Evolutionary conservation across 2,888 invertebrate species (phyloP).

Genomic region (Gonocerus acuteangulatus): DNA sequence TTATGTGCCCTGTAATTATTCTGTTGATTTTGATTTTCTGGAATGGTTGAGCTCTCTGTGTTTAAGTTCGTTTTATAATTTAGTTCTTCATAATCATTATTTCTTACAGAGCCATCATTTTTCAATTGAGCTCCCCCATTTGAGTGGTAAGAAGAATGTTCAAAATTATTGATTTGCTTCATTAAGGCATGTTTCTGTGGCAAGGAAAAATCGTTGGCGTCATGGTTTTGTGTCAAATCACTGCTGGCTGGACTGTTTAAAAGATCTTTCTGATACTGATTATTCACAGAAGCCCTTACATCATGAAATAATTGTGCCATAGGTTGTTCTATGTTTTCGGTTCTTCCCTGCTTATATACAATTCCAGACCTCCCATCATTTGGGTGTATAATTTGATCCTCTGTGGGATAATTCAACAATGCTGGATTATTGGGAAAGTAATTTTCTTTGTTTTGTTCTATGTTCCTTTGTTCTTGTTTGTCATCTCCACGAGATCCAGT

Average conservation of each 20-base stretch:
- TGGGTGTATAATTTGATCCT: background rate
- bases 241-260: too few relatives aligned
- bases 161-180: background rate
- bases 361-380: background rate
- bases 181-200: background rate
- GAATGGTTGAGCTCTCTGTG: background rate
- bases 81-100: slow-evolving; percentile 8
- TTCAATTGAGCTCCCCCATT: background rate
- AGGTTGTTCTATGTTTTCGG: background rate
- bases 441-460: background rate
- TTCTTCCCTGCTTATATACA: background rate
- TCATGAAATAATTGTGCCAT: background rate
- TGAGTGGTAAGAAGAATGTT: background rate
- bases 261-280: too few relatives aligned
- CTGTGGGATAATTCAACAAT: background rate
- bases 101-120: slow-evolving; percentile 5
- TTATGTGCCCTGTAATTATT: slow-evolving; percentile 2
- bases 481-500: background rate
- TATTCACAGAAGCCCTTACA: background rate
- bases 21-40: background rate
- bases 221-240: too few relatives aligned
- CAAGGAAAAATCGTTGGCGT: background rate
- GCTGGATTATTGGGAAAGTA: background rate
- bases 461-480: background rate
- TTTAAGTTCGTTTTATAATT: slow-evolving; percentile 31